phyloP scores from a whole-genome alignment of 1,140 invertebrate species.

The Anagrus nilaparvatae region DNA sequence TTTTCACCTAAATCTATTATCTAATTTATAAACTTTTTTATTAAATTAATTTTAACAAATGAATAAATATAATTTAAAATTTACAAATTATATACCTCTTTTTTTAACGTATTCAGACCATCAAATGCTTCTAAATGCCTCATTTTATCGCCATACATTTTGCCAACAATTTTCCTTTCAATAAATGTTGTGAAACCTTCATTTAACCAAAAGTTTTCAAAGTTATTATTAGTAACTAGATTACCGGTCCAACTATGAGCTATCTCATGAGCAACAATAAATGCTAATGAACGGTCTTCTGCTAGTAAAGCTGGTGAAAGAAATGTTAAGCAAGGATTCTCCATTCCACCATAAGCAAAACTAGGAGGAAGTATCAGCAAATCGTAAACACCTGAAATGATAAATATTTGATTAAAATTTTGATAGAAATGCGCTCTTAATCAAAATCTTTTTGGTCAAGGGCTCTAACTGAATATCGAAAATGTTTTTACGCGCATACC shows the following conservation, averaged over 20 bases:
- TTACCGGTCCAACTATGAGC: slow-evolving; percentile 96
- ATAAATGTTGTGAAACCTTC: slow-evolving; percentile 93
- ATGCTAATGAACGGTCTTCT: slow-evolving; percentile 80
- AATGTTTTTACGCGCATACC: too few relatives aligned
- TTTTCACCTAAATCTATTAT: slow-evolving; percentile 48
- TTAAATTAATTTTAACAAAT: slow-evolving; percentile 4
- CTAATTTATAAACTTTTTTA: slow-evolving; percentile 37
- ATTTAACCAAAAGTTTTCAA: slow-evolving; percentile 95
- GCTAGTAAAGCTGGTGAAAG: slow-evolving; percentile 83
- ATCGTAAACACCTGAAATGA: slow-evolving; percentile 57
- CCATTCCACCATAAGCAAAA: slow-evolving; percentile 95
- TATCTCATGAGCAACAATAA: slow-evolving; percentile 91
- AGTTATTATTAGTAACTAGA: slow-evolving; percentile 85
- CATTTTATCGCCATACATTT: slow-evolving; percentile 53
- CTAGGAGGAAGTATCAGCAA: slow-evolving; percentile 84
- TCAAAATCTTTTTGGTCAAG: too few relatives aligned
- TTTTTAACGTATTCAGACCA: slow-evolving; percentile 62
- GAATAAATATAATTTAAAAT: slow-evolving; percentile 2
- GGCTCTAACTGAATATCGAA: too few relatives aligned
- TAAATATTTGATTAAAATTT: too few relatives aligned
- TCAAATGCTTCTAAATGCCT: slow-evolving; percentile 72
- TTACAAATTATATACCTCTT: slow-evolving; percentile 48
- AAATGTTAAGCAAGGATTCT: slow-evolving; percentile 94
- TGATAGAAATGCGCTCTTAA: too few relatives aligned
- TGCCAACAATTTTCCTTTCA: slow-evolving; percentile 74